Conservation (phyloP, 2,888 invertebrate species). For the Cephus pulcher region DNA sequence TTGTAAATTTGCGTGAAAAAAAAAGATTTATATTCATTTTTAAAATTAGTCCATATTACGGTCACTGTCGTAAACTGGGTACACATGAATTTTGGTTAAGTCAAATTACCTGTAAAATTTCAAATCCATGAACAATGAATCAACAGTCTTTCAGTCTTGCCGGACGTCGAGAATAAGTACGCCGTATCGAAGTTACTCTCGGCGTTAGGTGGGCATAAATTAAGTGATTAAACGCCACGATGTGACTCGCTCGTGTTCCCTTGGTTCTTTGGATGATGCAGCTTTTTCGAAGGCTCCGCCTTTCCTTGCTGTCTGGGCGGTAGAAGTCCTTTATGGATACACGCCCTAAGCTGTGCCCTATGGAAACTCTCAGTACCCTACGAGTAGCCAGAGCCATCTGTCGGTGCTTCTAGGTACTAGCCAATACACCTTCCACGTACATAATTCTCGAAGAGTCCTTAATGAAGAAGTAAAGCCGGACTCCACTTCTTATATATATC, state of each 20-base stretch:
- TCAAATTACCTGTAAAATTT: background rate
- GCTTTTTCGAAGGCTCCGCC: conserved; percentile 1
- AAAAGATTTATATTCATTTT: background rate
- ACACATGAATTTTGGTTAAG: no score
- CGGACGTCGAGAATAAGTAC: background rate
- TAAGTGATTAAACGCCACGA: background rate
- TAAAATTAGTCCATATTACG: background rate
- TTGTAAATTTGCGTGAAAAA: background rate
- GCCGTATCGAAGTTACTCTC: background rate
- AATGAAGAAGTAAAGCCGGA: background rate
- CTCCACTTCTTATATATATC: background rate
- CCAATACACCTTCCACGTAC: background rate
- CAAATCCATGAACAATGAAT: background rate
- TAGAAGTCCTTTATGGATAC: background rate
- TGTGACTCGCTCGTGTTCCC: background rate
- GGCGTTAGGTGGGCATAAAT: conserved; percentile 2
- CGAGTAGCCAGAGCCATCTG: background rate
- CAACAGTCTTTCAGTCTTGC: background rate
- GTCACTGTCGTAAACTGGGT: background rate
- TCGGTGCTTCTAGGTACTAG: background rate
- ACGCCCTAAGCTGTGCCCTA: background rate
- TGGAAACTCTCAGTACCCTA: background rate
- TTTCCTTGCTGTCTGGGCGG: background rate
- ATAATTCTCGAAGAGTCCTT: background rate
- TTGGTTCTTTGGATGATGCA: conserved; percentile 1